Evolutionary conservation across 2,888 invertebrate genomes (phyloP).

Genomic region (Oegoconia quadripuncta): DNA sequence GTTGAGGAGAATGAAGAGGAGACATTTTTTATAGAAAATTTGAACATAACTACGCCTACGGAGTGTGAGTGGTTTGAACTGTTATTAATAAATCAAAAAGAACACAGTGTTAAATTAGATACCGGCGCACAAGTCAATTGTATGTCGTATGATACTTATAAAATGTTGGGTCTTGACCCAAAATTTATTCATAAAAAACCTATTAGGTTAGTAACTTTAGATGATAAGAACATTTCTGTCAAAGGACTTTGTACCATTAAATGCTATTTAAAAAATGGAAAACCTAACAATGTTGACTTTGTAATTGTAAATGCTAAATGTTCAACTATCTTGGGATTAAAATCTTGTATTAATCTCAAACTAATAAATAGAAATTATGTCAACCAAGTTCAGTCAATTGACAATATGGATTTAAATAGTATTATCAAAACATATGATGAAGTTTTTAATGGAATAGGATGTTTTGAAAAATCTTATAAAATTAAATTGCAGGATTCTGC

Average conservation of each 20-base stretch:
- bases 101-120: constrained; percentile 2
- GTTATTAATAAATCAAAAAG: not conserved
- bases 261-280: not conserved
- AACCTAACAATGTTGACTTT: constrained; percentile 3
- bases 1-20: constrained; percentile 1
- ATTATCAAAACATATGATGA: too few species aligned
- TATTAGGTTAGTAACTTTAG: constrained; percentile 3
- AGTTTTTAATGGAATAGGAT: too few species aligned
- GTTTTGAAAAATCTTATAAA: too few species aligned
- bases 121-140: constrained; percentile 6
- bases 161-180: not conserved
- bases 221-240: not conserved
- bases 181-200: constrained; percentile 1
- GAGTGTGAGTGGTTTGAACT: constrained; percentile 1
- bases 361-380: too few species aligned
- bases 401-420: too few species aligned
- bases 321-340: not conserved
- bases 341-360: too few species aligned
- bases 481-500: too few species aligned
- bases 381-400: too few species aligned
- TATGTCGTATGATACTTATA: constrained; percentile 5
- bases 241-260: constrained; percentile 4
- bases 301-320: not conserved
- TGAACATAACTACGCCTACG: too few species aligned
- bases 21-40: not conserved